Base-by-base conservation (phyloP, 2,888 invertebrate species). In the Panorpa germanica region DNA sequence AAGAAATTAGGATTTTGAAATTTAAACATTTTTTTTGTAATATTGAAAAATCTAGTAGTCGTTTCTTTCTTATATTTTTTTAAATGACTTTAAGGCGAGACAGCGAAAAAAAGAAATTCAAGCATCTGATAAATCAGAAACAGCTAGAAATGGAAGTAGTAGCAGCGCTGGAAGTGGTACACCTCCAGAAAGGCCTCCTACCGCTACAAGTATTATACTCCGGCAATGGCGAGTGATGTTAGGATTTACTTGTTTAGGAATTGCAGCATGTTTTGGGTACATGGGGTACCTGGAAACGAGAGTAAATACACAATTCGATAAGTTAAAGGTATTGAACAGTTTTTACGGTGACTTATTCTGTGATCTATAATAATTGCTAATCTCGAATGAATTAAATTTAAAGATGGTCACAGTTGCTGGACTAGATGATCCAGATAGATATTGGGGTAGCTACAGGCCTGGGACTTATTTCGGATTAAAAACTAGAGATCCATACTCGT, bases 381-480 rank as follows among this genome's bases (percentile, higher is more conserved):
- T 7, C 17, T n/a, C 9, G 8, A 25, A 10, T n/a, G n/a, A 22
- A 23, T 32, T 32, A 27, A 24, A 22, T 32, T 32, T 37, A 11
- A 39, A 78, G 77, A 71, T 82, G 40, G 78, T 85, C 1, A 47
- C 54, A 28, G 59, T 61, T 29, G 59, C 67, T n/a, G 81, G 78
- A 0, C 46, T 81, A 22, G 68, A 72, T 28, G 65, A 76, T 3
- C 72, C 77, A 0, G 75, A 80, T 8, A 63, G 74, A 23, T 88
- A 76, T 54, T 99, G 98, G 98, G 96, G 96, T 6, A 73, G 81
- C 0, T 96, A 95, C 50, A 55, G 91, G 14, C 74, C 91, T 0
- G 80, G 83, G 0, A 66, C 73, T 3, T 93, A 93, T 52, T 75
- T 93, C 50, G 93, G 91, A 0, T 55, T 98, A 48, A 86, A 90